Percentiles rank a stretch among this genome's conserved stretches.
Conservation (phyloP, 2,888 invertebrate genomes). For the Digitonthophagus gazella region DNA sequence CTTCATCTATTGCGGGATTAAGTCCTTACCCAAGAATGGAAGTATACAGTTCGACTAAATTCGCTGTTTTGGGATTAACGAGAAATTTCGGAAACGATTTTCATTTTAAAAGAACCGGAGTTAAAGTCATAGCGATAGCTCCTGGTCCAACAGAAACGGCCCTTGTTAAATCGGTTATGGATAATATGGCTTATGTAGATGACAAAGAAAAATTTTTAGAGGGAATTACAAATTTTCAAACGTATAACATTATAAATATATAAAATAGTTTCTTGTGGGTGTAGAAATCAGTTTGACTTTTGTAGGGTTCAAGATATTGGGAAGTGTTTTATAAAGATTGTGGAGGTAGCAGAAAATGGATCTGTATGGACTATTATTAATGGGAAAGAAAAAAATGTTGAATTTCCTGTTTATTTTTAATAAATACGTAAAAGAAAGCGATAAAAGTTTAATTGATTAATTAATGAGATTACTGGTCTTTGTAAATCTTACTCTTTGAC, state of each 20-base stretch:
- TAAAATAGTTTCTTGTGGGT: background rate
- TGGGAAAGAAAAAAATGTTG: constrained; percentile 5
- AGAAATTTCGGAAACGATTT: constrained; percentile 39
- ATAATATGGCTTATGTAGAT: constrained; percentile 5
- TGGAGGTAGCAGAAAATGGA: constrained; percentile 48
- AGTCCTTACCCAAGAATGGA: constrained; percentile 40
- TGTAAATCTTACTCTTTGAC: too few relatives aligned
- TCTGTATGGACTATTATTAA: constrained; percentile 52
- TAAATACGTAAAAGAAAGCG: too few relatives aligned
- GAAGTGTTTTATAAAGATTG: constrained; percentile 46
- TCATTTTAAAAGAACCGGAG: constrained; percentile 44
- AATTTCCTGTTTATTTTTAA: background rate
- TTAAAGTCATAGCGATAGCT: constrained; percentile 47
- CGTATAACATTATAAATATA: too few relatives aligned
- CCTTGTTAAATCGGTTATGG: background rate
- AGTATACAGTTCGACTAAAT: constrained; percentile 48
- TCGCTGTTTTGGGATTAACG: constrained; percentile 44
- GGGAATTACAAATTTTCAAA: background rate
- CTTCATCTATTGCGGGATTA: constrained; percentile 50
- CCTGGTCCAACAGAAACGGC: constrained; percentile 49
- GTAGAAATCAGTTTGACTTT: background rate
- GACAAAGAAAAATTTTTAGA: background rate
- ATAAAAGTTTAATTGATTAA: too few relatives aligned
- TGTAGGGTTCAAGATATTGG: constrained; percentile 48
- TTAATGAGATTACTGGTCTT: too few relatives aligned